Base-by-base conservation (phyloP, 2,888 invertebrate species). In the Nemoura dubitans region DNA sequence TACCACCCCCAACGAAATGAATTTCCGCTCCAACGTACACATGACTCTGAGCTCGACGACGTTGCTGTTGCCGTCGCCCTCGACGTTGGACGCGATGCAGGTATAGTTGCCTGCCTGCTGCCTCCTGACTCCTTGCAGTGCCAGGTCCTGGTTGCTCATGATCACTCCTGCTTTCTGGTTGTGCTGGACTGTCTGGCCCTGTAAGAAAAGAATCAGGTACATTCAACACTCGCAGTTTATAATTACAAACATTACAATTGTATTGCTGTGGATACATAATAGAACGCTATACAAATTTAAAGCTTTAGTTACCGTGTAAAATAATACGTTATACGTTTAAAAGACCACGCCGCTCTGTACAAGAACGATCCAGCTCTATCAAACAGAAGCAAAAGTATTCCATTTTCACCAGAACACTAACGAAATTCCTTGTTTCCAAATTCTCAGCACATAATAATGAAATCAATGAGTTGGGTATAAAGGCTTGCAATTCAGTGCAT, bases 71-170 rank as follows among this genome's bases (percentile, higher is more conserved):
- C 97, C 97, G 89, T 97, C 97, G 0, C 98, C 98, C 92, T 98
- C 97, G 21, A 97, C 97, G 91, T 98, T 98, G 84, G 97, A 97
- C 0, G 97, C 98, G 29, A 96, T 95, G 91, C 98, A 98, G 59
- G 96, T 95, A 91, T 98, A 98, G 92, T 96, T 96, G 85, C 98
- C 98, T 0, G 97, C 96, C 91, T 97, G 97, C 89, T 94, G 94
- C 89, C 96, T 94, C 87, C 95, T 95, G 78, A 97, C 96, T 85
- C 94, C 94, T 91, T 97, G 97, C 88, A 98, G 92, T 0, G 96
- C 97, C 89, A 98, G 92, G 91, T 96, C 95, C 87, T 96, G 95
- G 90, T 95, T 95, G 90, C 96, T 97, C 88, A 97, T 96, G 90
- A 98, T 97, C 78, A 98, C 95, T n/a, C 97, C 97, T 43, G 95